Evolutionary conservation across 2,888 invertebrate genomes (phyloP), one percentile per base, ranked within the genome.

Genomic region (Drosophila anomalata): DNA sequence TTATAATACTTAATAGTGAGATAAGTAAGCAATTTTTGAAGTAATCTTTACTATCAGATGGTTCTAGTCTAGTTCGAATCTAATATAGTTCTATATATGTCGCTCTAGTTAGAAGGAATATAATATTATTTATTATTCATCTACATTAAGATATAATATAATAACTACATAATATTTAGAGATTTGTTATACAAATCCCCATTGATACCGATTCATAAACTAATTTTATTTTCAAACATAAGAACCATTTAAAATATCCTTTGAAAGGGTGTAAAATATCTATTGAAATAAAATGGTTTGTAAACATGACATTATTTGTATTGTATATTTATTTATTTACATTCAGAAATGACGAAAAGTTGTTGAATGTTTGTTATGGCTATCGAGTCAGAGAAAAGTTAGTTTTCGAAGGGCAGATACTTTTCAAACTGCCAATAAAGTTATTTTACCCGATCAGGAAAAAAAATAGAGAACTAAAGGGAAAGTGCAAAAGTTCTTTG

Each of bases 401-500:
- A 36, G 12, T n/a, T 33, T 5, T 33, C 33, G 12, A 2, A 33
- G 0, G 1, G 12, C 5, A 33, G 24, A 29, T 48, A 4, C 20
- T 42, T 42, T 42, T 20, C 9, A 31, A 47, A 6, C 29, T 22
- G 5, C 14, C 52, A 8, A 20, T 1, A 47, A 50, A 53, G 36
- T 26, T n/a, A n/a, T 22, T n/a, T 29, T 46, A 36, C 33, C 55
- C 46, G 31, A 7, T 11, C 36, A 14, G 17, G 0, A 1, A 22
- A 33, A 31, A 20, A 33, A 20, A 42, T 36, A 42, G n/a, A 41
- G 31, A 55, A 20, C 46, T 41, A 70, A 73, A 68, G 74, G 72
- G 83, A 78, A 75, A 82, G 75, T 76, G 62, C 56, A 69, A 78
- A 82, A 85, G 68, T 78, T 79, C 63, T 53, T 59, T 54, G 71